A percentile compares a stretch with the other conserved stretches of the same genome.
Conservation (phyloP, 2,113 vertebrate species). For the Probosciger aterrimus region DNA sequence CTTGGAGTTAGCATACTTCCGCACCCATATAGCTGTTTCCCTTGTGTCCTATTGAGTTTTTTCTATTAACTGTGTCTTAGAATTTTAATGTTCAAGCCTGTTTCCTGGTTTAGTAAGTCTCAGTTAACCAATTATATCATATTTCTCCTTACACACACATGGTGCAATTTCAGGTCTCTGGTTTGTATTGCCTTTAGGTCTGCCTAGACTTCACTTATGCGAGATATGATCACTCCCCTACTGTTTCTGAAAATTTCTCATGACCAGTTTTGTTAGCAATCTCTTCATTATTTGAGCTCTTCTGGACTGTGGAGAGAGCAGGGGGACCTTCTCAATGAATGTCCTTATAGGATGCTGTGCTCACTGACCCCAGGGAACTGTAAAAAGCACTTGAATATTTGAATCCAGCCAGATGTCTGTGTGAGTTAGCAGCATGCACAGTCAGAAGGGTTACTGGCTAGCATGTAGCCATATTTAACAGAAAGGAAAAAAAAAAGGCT, state of each 20-base stretch:
- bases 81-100: constrained; percentile 77
- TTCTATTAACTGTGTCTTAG: constrained; percentile 70
- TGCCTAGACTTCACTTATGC: constrained; percentile 24
- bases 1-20: constrained; percentile 12
- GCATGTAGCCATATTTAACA: neutral
- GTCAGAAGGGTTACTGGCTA: neutral
- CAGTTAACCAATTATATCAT: constrained; percentile 71
- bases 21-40: constrained; percentile 61
- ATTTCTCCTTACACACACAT: constrained; percentile 66
- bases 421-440: neutral
- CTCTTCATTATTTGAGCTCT: neutral
- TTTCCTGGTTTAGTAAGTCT: constrained; percentile 73
- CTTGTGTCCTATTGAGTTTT: constrained; percentile 69
- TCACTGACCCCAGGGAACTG: neutral
- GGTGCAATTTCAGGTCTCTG: constrained; percentile 44
- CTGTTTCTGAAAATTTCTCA: neutral
- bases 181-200: constrained; percentile 50
- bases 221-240: neutral
- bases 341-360: neutral
- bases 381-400: neutral
- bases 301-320: neutral
- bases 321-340: neutral
- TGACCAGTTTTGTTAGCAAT: neutral
- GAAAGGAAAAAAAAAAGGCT: neutral
- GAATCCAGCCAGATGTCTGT: constrained; percentile 17